Evolutionary conservation across 2,888 invertebrate genomes (phyloP), one percentile per base, ranked within the genome.

Genomic region (Lobophora halterata): DNA sequence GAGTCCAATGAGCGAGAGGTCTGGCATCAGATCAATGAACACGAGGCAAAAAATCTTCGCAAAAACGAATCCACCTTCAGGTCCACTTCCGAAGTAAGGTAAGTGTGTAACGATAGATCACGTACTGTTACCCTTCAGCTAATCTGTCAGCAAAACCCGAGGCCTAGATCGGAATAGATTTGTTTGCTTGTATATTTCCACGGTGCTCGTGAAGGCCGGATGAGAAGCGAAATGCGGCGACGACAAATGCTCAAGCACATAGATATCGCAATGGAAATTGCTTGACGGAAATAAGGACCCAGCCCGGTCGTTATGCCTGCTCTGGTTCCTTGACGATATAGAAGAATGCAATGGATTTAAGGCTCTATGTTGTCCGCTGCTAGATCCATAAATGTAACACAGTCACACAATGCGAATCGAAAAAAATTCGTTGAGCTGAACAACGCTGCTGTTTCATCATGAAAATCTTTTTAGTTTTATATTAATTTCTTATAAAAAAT

Each of bases 191-290:
- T 38, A 23, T 23, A 39, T 26, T 8, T 3, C 20, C 20, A 20
- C 17, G 2, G 25, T 20, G 26, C 45, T 33, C 44, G 43, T 46
- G 42, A 53, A 46, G 42, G 55, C 58, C 56, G 60, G 65, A 59
- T 52, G 55, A 40, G 39, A 52, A 54, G 25, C 52, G 53, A 46
- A 53, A 53, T 47, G 48, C 39, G 52, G 53, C 53, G 62, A 61
- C 63, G 61, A 65, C 62, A 63, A 70, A 62, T 62, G 56, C 61
- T 50, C 45, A 42, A 40, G 38, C 44, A 55, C n/a, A n/a, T n/a
- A n/a, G 61, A 64, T 61, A 63, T 53, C 50, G 52, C 54, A 48
- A 49, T 55, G 50, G 40, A 53, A 46, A 58, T 54, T 54, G 52
- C 45, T 55, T 47, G 53, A 52, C 64, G 67, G 66, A 67, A 64